These are phyloP conservation scores for Eupithecia abbreviata DNA, from an alignment of 2,888 invertebrate genomes.

Conservation along the genomic window DNA sequence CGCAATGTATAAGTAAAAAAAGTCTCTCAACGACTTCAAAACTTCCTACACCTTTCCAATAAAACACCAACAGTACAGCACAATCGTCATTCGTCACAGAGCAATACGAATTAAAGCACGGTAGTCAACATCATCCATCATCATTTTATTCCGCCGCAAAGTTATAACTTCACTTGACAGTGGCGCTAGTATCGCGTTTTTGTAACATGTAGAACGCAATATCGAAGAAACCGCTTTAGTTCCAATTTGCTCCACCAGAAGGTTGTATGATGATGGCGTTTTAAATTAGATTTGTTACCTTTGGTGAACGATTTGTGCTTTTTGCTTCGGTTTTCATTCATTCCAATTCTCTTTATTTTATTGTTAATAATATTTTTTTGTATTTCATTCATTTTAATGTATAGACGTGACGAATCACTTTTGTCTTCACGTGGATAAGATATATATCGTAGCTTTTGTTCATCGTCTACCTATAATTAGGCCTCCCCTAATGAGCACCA, in stretches of 20 bases:
- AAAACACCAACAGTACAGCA: slow-evolving; percentile 35
- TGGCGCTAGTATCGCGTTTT: slow-evolving; percentile 7
- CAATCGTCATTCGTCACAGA: slow-evolving; percentile 41
- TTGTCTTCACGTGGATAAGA: background rate
- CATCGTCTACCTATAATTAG: too few species aligned
- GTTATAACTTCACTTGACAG: background rate
- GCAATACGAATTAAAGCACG: slow-evolving; percentile 40
- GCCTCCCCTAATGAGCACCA: too few species aligned
- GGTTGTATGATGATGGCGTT: slow-evolving; percentile 15
- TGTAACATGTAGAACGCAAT: background rate
- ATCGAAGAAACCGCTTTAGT: background rate
- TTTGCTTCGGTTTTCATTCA: slow-evolving; percentile 30
- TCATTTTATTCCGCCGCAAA: slow-evolving; percentile 40
- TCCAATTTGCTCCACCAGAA: background rate
- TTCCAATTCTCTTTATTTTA: slow-evolving; percentile 10
- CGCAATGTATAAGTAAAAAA: background rate
- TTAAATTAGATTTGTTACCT: slow-evolving; percentile 40
- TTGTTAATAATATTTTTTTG: background rate
- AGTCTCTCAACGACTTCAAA: slow-evolving; percentile 9
- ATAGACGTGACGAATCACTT: background rate
- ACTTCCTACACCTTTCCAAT: slow-evolving; percentile 26
- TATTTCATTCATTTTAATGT: slow-evolving; percentile 9
- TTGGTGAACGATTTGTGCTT: slow-evolving; percentile 25
- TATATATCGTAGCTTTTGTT: background rate
- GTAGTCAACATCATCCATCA: slow-evolving; percentile 44